Percentiles rank a stretch among this genome's conserved stretches.
phyloP scores from a whole-genome alignment of 2,797 vertebrate genomes.

The Podarcis lilfordi region DNA sequence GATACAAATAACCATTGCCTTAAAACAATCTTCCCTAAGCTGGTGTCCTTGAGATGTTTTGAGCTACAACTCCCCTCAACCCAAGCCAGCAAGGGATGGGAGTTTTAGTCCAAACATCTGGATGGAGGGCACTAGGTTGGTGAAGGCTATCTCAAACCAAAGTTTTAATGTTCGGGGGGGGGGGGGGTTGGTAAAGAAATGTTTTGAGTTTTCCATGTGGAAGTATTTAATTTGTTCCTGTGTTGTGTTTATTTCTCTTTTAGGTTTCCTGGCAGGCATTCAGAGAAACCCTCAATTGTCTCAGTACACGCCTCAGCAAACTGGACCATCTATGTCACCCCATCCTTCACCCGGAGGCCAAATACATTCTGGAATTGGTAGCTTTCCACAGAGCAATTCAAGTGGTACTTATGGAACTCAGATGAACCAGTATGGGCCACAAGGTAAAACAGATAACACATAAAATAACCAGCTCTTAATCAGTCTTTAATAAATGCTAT shows the following conservation, averaged over 20 bases:
- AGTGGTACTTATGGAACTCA: constrained; percentile 89
- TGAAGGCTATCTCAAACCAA: background rate
- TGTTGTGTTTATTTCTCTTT: constrained; percentile 49
- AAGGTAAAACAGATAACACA: constrained; percentile 81
- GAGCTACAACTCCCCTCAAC: background rate
- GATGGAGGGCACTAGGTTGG: too few species aligned
- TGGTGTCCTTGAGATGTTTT: too few species aligned
- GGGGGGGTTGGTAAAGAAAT: background rate
- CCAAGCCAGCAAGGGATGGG: too few species aligned
- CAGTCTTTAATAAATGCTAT: background rate
- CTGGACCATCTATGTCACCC: constrained; percentile 90
- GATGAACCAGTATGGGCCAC: constrained; percentile 91
- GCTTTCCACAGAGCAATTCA: constrained; percentile 89
- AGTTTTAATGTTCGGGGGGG: background rate
- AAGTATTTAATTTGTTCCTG: constrained; percentile 40
- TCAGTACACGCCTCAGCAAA: constrained; percentile 90
- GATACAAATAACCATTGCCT: background rate
- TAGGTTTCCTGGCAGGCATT: constrained; percentile 89
- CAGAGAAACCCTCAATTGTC: constrained; percentile 90
- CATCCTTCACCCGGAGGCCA: constrained; percentile 89
- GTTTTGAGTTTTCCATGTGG: background rate
- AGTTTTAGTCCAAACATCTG: too few species aligned
- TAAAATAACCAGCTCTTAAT: constrained; percentile 25
- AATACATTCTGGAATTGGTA: constrained; percentile 87
- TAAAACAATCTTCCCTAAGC: background rate